Evolutionary conservation across 2,113 vertebrate species (phyloP).

Genomic region (Nannospalax galili): DNA sequence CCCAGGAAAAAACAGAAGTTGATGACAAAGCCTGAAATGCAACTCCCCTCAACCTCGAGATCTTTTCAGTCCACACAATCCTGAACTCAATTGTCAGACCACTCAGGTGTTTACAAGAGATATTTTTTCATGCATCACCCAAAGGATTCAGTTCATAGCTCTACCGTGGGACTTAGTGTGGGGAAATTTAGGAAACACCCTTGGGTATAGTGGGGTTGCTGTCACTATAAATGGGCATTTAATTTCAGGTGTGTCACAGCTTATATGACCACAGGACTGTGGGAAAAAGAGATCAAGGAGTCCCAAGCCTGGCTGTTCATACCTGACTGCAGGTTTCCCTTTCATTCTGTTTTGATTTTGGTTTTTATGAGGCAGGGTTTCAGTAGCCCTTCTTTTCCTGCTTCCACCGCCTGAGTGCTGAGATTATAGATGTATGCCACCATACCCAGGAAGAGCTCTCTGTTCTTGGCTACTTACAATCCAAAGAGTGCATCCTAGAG

Average conservation of each 20-base stretch:
- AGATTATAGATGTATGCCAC: not conserved
- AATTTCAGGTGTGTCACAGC: not conserved
- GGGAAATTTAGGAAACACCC: not conserved
- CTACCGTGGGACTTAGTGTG: not conserved
- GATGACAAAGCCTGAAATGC: not conserved
- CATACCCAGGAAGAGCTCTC: not conserved
- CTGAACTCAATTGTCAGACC: not conserved
- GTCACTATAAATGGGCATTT: not conserved
- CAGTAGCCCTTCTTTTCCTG: not conserved
- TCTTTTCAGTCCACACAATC: not conserved
- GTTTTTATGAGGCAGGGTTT: not conserved
- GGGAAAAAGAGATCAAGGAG: not conserved
- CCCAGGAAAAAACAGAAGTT: not conserved
- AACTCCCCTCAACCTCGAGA: not conserved
- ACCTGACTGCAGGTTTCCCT: not conserved
- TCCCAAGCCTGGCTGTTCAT: not conserved
- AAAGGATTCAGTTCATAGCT: not conserved
- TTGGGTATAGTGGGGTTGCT: not conserved
- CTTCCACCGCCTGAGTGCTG: not conserved
- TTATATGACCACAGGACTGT: not conserved
- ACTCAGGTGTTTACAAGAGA: not conserved
- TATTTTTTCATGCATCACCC: not conserved
- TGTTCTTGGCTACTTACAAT: not conserved
- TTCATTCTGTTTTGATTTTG: not conserved
- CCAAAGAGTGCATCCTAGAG: not conserved